Evolutionary conservation across 2,113 vertebrate genomes (phyloP).

Genomic region (Myrmecophaga tridactyla): DNA sequence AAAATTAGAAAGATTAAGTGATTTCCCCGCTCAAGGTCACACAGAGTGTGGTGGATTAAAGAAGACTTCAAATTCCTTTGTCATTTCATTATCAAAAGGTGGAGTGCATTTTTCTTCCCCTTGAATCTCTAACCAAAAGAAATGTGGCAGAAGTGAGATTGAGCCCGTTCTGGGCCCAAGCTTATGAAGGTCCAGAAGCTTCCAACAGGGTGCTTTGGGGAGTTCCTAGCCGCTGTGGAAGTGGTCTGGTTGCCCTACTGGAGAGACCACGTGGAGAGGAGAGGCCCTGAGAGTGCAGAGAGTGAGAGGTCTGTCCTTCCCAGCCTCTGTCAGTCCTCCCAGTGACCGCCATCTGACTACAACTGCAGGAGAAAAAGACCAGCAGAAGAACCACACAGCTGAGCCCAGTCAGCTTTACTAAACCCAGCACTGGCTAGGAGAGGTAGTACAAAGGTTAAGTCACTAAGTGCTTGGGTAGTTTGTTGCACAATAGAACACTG

Average conservation of each 20-base stretch:
- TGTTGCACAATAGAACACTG: background rate
- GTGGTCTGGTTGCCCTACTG: background rate
- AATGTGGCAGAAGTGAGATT: background rate
- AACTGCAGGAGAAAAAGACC: too few species aligned
- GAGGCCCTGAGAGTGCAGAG: background rate
- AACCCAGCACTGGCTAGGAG: background rate
- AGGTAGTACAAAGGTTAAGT: background rate
- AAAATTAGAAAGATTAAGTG: background rate
- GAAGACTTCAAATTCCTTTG: background rate
- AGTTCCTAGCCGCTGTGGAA: background rate
- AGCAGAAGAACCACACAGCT: background rate
- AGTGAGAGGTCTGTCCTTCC: background rate
- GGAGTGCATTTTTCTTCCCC: background rate
- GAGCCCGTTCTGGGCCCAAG: background rate
- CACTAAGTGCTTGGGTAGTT: background rate
- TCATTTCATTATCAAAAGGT: background rate
- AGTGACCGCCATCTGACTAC: background rate
- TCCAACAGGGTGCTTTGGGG: background rate
- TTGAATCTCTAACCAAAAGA: background rate
- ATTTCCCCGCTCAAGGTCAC: slow-evolving; percentile 3
- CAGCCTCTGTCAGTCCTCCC: background rate
- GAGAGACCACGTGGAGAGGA: rapidly evolving
- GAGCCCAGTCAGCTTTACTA: background rate
- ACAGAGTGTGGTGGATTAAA: background rate
- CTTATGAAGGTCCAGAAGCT: background rate